Evolutionary conservation across 2,888 invertebrate species (phyloP), one percentile per base, ranked within the genome.

Genomic region (Hipparchia sbordonii): DNA sequence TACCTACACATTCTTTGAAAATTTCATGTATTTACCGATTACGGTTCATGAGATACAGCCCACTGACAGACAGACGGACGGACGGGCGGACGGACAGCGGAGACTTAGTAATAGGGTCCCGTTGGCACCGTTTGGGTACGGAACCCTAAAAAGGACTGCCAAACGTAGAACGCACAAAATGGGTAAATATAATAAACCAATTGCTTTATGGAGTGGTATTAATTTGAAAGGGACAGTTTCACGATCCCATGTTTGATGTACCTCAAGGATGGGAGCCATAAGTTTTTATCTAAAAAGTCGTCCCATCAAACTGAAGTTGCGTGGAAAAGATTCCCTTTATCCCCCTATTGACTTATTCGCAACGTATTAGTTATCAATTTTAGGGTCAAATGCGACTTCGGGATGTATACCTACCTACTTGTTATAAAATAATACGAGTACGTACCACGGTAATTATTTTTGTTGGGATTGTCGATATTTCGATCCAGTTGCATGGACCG

Each of bases 231-330:
- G 72, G 62, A 39, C 33, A 61, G 13, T 52, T 39, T 61, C 61
- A 69, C 51, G 61, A 52, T n/a, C 69, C 51, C 61, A 23, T 69
- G 69, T 51, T 69, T 33, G 68, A 68, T 68, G 67, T 56, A n/a
- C 60, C 63, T 57, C n/a, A 6, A 33, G 33, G 51, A 66, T 59
- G 70, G 72, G 61, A 63, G 72, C 63, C 71, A 67, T 71, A 74
- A 76, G 69, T 74, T 74, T 70, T 70, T 71, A 71, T 74, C 74
- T 63, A 61, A 74, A 76, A 68, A 67, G 71, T 72, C 54, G 69
- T 74, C 66, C 76, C 72, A 77, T 77, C 74, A 74, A 74, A 67
- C 71, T 72, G 71, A 73, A 76, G 73, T 76, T 71, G 74, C 71
- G 61, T 72, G 74, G 68, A 77, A 77, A 72, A 74, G 72, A 74